Base-by-base conservation (phyloP, 2,888 invertebrate genomes). In the Apamea sordens region DNA sequence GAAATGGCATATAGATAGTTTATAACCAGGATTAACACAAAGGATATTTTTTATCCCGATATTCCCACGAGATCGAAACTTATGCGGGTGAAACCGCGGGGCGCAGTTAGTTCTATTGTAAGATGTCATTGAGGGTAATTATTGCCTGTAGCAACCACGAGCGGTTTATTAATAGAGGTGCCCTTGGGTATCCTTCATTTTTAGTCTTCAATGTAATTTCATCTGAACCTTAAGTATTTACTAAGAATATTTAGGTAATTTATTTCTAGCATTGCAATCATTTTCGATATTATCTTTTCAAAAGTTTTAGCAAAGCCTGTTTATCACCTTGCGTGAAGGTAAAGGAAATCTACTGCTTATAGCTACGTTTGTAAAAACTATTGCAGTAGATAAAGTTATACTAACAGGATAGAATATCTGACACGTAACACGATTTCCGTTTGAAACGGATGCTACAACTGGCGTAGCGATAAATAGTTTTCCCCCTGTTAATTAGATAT, bases 381-480 rank as follows among this genome's bases (percentile, higher is more conserved):
- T 68, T 15, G 28, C 24, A 56, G 10, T 70, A 50, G 18, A 71
- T 53, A 71, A 76, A 70, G 18, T 47, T 61, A 21, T 28, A 61
- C 32, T 15, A 81, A 76, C 71, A 24, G 47, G n/a, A 32, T n/a
- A 71, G 18, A 76, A 76, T 36, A 61, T 67, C 70, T 53, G 81
- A 81, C 69, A 67, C 5, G 18, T 71, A 36, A 76, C 76, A 61
- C 47, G 76, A 61, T 71, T 56, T 81, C 81, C 82, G 82, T 63
- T 76, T 41, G 36, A 36, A 56, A 56, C 71, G 81, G 76, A 68
- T 59, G 15, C 36, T 47, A 44, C 67, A 67, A 67, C 59, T 44
- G 67, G n/a, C 21, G 53, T n/a, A 36, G 28, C 50, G 82, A 81
- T 81, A 76, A 82, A 69, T 47, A 76, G 71, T 76, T 71, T 81